Evolutionary conservation across 2,113 vertebrate species (phyloP).

Genomic region (Podarcis cretensis): DNA sequence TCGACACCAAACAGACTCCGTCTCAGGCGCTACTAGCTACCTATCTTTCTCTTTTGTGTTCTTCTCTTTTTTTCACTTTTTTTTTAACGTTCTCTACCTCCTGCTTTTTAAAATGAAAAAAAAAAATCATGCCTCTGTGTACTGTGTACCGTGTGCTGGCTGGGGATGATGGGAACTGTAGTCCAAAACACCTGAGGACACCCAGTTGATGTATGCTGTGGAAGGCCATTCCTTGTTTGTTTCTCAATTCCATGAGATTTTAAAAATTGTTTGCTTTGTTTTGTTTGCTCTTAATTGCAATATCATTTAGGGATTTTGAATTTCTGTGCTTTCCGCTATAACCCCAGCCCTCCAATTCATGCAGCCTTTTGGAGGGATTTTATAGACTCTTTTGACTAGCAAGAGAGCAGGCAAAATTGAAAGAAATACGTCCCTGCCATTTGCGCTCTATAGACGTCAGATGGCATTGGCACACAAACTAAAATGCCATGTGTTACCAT

Average conservation of each 20-base stretch:
- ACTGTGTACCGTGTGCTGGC: not conserved
- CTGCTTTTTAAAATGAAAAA: too few species aligned
- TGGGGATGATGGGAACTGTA: too few species aligned
- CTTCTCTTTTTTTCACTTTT: too few species aligned
- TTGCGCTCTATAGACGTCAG: rapidly evolving
- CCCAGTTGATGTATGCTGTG: rapidly evolving
- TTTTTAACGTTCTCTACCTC: constrained; percentile 39
- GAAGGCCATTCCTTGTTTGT: not conserved
- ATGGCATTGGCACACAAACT: not conserved
- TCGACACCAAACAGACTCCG: constrained; percentile 72
- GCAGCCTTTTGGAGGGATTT: not conserved
- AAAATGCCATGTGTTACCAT: not conserved
- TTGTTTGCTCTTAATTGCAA: not conserved
- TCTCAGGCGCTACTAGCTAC: constrained; percentile 33
- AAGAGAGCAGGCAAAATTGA: not conserved
- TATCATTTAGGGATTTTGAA: not conserved
- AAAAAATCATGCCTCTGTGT: rapidly evolving
- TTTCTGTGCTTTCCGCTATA: not conserved
- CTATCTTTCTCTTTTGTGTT: constrained; percentile 58
- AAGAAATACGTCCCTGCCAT: not conserved
- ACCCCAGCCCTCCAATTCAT: not conserved
- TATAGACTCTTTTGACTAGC: not conserved
- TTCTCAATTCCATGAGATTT: rapidly evolving
- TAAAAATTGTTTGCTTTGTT: not conserved
- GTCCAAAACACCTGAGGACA: too few species aligned